These are phyloP conservation scores for Oreortyx pictus DNA, from an alignment of 2,797 vertebrate species.

Conservation along the genomic window DNA sequence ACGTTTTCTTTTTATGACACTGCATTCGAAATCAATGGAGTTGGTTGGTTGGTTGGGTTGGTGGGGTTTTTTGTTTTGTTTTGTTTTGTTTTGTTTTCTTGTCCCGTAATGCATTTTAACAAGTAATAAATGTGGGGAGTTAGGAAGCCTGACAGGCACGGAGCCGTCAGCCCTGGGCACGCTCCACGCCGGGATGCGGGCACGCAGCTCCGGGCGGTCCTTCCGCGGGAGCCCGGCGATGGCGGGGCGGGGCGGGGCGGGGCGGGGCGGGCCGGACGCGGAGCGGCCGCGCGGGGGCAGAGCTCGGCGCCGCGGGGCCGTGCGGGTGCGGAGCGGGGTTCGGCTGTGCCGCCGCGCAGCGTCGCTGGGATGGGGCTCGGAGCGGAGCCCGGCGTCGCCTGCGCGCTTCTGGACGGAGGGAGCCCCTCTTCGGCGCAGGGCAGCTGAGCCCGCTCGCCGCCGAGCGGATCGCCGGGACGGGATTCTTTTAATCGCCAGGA, in stretches of 20 bases:
- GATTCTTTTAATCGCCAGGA: background rate
- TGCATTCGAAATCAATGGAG: background rate
- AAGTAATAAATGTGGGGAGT: background rate
- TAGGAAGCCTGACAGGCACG: conserved; percentile 25
- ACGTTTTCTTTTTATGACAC: background rate
- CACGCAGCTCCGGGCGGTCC: background rate
- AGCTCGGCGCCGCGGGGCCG: conserved; percentile 25
- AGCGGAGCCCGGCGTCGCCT: conserved; percentile 63
- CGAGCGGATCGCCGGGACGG: background rate
- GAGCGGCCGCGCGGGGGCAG: conserved; percentile 25
- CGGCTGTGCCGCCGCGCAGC: too few species aligned
- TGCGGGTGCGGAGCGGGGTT: conserved; percentile 16
- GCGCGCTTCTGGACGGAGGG: conserved; percentile 55
- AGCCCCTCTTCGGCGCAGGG: conserved; percentile 43
- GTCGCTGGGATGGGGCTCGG: conserved; percentile 76
- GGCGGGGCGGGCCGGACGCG: background rate
- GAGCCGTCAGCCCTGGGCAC: background rate
- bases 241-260: background rate
- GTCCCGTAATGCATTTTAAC: background rate
- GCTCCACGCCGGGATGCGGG: background rate
- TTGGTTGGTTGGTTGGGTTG: background rate
- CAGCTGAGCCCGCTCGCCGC: conserved; percentile 28
- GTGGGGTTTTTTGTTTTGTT: background rate
- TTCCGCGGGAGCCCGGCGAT: too few species aligned
- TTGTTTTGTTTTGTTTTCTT: too few species aligned